Base-by-base conservation (phyloP, 2,113 vertebrate genomes). In the Ochotona princeps region DNA sequence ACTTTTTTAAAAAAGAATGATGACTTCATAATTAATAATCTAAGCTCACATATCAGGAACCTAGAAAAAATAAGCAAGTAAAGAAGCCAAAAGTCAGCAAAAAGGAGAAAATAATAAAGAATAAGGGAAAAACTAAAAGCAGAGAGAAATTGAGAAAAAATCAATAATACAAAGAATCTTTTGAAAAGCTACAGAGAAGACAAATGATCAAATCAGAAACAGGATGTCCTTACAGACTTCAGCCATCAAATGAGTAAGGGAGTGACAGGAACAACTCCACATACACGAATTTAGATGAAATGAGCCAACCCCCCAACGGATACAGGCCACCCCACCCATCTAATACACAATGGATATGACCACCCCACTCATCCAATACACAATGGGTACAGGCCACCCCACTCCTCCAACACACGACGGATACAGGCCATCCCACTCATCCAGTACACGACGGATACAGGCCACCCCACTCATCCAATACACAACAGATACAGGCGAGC, bases 51-150 rank as follows among this genome's bases (percentile, higher is more conserved):
- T 9, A 44, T 92, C 21, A 89, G 76, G 49, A 91, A 83, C 49
- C 30, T 5, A 84, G 66, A 61, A 94, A 83, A 73, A 75, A 67
- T 20, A 57, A 57, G 17, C 18, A 57, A 18, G 54, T 20, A 57
- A 57, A 57, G 54, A 57, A 83, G 54, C n/a, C 90, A 87, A 51
- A 72, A 87, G 49, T 23, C 63, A 74, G 51, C 38, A 93, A 63
- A 91, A 85, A 49, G n/a, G 94, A 91, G 38, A 66, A 61, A 93
- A 86, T 57, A 17, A 57, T 57, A 57, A 44, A 44, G 38, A 44
- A 18, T 57, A 57, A 57, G 54, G 54, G 54, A 51, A 73, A 76
- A 57, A 57, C 15, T 57, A 57, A 57, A 57, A 57, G 18, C 54
- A 57, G 54, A 57, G 18, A 57, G 18, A 20, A 17, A 57, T 14